Evolutionary conservation across 2,888 invertebrate genomes (phyloP).

Genomic region (Andrena marginata): DNA sequence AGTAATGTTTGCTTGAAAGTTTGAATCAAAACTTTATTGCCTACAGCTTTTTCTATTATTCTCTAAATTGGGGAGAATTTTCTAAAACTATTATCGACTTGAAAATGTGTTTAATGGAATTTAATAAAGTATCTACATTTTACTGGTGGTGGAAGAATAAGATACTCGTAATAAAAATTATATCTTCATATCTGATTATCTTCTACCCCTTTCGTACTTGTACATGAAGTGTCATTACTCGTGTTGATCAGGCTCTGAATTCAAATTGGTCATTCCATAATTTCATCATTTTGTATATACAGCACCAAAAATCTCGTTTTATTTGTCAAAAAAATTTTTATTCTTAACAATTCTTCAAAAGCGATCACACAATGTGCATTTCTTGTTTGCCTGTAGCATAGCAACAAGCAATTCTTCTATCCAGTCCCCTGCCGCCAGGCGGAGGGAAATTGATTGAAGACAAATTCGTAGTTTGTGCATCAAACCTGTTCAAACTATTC

Average conservation of each 20-base stretch:
- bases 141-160: too few species aligned
- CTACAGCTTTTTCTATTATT: neutral
- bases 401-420: neutral
- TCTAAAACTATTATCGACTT: too few species aligned
- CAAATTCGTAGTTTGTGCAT: neutral
- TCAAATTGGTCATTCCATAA: neutral
- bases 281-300: neutral
- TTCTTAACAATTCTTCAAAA: neutral
- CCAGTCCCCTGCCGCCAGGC: neutral
- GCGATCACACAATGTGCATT: neutral
- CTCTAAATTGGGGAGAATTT: neutral
- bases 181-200: too few species aligned
- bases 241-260: neutral
- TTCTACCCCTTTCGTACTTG: neutral
- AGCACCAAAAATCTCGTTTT: neutral
- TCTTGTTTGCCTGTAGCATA: neutral
- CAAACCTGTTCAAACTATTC: slow-evolving; percentile 16
- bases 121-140: too few species aligned
- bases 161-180: too few species aligned
- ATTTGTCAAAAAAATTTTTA: neutral
- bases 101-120: too few species aligned
- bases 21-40: neutral
- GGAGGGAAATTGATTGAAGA: neutral
- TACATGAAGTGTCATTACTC: neutral
- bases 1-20: neutral